phyloP scores from a whole-genome alignment of 2,113 vertebrate species.

The Spilogale gracilis region DNA sequence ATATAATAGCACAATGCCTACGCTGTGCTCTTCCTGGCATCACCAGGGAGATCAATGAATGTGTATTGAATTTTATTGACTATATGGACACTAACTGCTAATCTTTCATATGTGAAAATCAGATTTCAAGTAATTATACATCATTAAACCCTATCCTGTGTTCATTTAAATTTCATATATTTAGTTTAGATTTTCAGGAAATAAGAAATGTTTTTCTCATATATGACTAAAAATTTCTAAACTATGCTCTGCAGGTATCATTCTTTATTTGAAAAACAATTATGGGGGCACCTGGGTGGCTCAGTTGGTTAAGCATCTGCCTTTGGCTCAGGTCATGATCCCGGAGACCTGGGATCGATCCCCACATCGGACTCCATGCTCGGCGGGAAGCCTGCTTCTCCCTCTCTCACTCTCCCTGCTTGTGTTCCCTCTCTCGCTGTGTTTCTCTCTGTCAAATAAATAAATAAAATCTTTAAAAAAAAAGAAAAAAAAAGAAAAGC shows the following conservation, averaged over 20 bases:
- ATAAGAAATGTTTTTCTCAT: background rate
- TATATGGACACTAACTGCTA: slow-evolving; percentile 24
- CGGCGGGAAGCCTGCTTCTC: too few relatives aligned
- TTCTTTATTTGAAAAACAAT: slow-evolving; percentile 31
- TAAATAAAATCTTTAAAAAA: too few relatives aligned
- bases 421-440: too few relatives aligned
- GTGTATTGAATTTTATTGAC: slow-evolving; percentile 23
- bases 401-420: too few relatives aligned
- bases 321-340: too few relatives aligned
- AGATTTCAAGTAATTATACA: slow-evolving; percentile 18
- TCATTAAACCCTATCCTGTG: background rate
- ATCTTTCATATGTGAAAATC: background rate
- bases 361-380: too few relatives aligned
- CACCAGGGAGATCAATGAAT: background rate
- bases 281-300: background rate
- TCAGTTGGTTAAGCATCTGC: too few relatives aligned
- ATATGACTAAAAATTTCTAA: background rate
- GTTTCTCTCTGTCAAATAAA: too few relatives aligned
- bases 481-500: background rate
- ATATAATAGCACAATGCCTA: background rate
- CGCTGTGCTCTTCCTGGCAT: background rate
- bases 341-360: too few relatives aligned
- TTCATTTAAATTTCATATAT: slow-evolving; percentile 5
- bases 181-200: slow-evolving; percentile 50
- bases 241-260: background rate